Base-by-base conservation (phyloP, 2,888 invertebrate species). In the Leptodirus hochenwartii region DNA sequence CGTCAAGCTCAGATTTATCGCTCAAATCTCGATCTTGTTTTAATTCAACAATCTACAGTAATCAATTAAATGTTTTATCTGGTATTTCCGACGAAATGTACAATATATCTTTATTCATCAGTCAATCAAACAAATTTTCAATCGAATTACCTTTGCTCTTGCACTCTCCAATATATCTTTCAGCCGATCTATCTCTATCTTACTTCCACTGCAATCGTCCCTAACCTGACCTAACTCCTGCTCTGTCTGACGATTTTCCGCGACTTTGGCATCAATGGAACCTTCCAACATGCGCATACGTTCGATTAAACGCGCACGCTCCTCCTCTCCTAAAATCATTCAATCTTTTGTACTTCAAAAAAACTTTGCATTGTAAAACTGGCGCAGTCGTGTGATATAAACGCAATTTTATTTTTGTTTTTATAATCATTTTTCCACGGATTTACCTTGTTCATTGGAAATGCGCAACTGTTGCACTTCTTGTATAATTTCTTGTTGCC, bases 101-200 rank as follows among this genome's bases (percentile, higher is more conserved):
- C 15, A 9, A 13, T 12, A 5, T 14, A 27, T 15, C 27, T 11
- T 15, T n/a, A 28, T 6, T 17, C 8, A n/a, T 16, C 9, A 16
- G n/a, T 17, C n/a, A 4, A 27, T 5, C 9, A 16, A 14, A 17
- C 3, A 5, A 16, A 17, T n/a, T 14, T 20, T 16, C 22, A 17
- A 15, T 25, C 4, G 17, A 33, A 34, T 43, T 41, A 71, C 69
- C 62, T 88, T 87, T 4, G 79, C 74, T 44, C 80, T 70, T 5
- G 87, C 85, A 50, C 79, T 80, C 37, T 87, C 87, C 11, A 88
- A 58, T 33, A 84, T 56, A 29, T 79, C 79, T 11, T 70, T 69
- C 38, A 84, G 59, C 26, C 81, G 66, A 42, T 72, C 69, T 27
- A 84, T 68, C 58, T 90, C 88, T 39, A 84, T 80, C 45, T 74